Percentiles rank a stretch among this genome's conserved stretches.
These are phyloP conservation scores for Eurystomus glaucurus DNA, from an alignment of 2,797 vertebrate species.

Conservation along the genomic window DNA sequence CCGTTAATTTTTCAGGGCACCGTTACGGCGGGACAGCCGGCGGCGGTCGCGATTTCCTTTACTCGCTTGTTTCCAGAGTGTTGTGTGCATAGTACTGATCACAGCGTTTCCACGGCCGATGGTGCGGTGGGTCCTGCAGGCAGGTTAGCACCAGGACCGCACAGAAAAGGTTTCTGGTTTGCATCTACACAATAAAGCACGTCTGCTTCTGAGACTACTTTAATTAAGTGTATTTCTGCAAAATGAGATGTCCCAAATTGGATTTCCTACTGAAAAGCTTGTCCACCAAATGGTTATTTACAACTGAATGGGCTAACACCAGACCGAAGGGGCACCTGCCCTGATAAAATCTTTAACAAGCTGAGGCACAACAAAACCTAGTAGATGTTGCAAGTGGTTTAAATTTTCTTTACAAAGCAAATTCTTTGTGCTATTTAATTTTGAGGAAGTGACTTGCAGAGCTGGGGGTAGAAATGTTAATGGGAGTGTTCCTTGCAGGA, in stretches of 20 bases:
- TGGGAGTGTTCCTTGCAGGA: not conserved
- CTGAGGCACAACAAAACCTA: not conserved
- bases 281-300: not conserved
- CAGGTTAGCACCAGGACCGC: not conserved
- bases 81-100: not conserved
- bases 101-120: rapidly evolving
- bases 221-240: not conserved
- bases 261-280: not conserved
- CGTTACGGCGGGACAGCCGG: rapidly evolving
- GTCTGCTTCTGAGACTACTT: not conserved
- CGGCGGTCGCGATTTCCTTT: not conserved
- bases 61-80: no score
- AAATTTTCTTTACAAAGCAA: not conserved
- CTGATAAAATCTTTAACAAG: not conserved
- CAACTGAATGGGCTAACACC: not conserved
- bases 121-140: not conserved
- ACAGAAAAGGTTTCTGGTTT: not conserved
- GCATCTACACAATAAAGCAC: not conserved
- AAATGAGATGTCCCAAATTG: not conserved
- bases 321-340: not conserved
- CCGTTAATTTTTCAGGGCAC: rapidly evolving
- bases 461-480: not conserved
- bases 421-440: not conserved
- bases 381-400: not conserved
- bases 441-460: slow-evolving; percentile 1